Percentiles rank a stretch among this genome's conserved stretches.
Evolutionary conservation across 2,113 vertebrate genomes (phyloP).

Genomic region (Sylvietta virens): DNA sequence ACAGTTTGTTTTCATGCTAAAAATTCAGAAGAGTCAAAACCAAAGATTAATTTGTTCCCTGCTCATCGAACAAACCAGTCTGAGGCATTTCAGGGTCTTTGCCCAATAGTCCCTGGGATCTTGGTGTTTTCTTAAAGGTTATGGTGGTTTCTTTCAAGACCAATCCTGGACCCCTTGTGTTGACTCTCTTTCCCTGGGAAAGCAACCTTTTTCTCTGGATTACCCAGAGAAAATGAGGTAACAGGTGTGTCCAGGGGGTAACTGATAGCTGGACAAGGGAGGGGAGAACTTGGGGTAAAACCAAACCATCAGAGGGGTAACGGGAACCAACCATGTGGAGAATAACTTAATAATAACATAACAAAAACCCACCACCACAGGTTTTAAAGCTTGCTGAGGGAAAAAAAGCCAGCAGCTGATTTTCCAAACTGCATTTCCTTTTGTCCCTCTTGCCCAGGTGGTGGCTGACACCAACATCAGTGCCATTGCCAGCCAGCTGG

Average conservation of each 20-base stretch:
- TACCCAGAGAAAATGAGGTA: too few species aligned
- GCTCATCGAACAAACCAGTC: background rate
- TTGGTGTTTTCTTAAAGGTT: background rate
- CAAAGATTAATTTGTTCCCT: background rate
- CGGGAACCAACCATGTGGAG: too few species aligned
- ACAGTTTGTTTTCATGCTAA: background rate
- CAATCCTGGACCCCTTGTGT: background rate
- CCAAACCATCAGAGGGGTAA: too few species aligned
- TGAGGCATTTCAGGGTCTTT: background rate
- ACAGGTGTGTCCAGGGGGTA: too few species aligned
- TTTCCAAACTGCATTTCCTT: background rate
- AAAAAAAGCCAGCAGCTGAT: background rate
- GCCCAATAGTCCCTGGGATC: background rate
- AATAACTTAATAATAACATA: too few species aligned
- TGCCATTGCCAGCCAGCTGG: conserved; percentile 88
- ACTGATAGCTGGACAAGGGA: too few species aligned
- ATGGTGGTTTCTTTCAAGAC: background rate
- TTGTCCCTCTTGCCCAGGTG: conserved; percentile 71
- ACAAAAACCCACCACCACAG: too few species aligned
- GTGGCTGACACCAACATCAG: conserved; percentile 93
- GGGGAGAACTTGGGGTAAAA: too few species aligned
- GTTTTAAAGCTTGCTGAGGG: background rate
- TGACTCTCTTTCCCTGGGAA: background rate
- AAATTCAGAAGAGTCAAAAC: background rate
- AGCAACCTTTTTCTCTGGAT: background rate